Conservation (phyloP, 2,797 vertebrate genomes). For the Phoebastria nigripes region DNA sequence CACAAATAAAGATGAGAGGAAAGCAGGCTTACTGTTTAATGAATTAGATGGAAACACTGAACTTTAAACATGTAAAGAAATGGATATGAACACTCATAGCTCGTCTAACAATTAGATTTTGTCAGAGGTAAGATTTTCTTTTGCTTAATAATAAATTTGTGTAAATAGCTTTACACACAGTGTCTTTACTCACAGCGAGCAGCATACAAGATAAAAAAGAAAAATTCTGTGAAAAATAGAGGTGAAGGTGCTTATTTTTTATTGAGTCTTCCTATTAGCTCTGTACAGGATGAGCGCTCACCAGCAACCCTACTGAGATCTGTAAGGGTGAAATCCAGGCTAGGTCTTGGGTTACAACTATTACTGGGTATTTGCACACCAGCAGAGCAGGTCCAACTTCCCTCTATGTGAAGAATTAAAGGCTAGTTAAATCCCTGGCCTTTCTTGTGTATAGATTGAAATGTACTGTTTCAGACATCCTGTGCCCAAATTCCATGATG, state of each 20-base stretch:
- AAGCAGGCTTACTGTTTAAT: slow-evolving; percentile 58
- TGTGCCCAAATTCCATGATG: not conserved
- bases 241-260: not conserved
- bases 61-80: slow-evolving; percentile 21
- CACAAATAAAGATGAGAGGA: slow-evolving; percentile 60
- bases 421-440: not conserved
- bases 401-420: not conserved
- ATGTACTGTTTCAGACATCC: not conserved
- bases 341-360: not conserved
- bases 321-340: not conserved
- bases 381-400: not conserved
- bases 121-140: slow-evolving; percentile 1
- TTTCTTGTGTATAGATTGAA: not conserved
- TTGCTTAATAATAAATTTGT: not conserved
- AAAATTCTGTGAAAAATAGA: not conserved
- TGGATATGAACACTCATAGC: slow-evolving; percentile 28
- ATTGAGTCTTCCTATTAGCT: not conserved
- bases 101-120: slow-evolving; percentile 36
- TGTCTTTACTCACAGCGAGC: not conserved
- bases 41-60: slow-evolving; percentile 54
- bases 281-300: not conserved
- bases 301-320: not conserved
- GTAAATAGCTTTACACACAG: not conserved
- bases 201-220: not conserved
- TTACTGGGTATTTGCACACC: not conserved